Base-by-base conservation (phyloP, 2,797 vertebrate genomes). In the Neosilurus hyrtlii region DNA sequence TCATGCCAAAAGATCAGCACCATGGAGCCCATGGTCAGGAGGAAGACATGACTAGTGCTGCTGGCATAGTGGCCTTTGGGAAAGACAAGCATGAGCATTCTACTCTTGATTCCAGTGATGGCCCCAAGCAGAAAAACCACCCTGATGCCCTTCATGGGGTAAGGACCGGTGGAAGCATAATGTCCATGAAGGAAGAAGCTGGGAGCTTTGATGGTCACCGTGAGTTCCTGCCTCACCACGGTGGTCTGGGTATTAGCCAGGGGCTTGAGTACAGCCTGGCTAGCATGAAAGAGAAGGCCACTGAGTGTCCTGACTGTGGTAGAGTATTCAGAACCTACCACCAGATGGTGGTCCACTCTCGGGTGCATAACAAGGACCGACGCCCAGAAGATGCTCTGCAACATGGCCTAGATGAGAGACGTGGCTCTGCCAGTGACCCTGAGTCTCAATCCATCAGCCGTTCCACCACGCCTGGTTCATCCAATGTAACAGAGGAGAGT, bases 371-470 rank as follows among this genome's bases (percentile, higher is more conserved):
- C 92, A 96, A 97, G 91, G 97, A 98, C 86, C 95, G 96, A 83
- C 95, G 96, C 72, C 93, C 95, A 0, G 97, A 99, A 1, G 98
- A 99, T n/a, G 91, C 91, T 8, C 90, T 96, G 86, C 94, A 94
- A 82, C 94, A 93, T 79, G 92, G 91, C 83, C 92, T 97, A 2
- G 98, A 99, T 0, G 98, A 99, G 86, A 95, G 97, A 10, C 96
- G 97, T 0, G 98, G 97, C 59, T 99, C 98, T 14, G 97, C 97
- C 86, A 99, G 98, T 0, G 98, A 99, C 89, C 97, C 97, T 0
- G 98, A 99, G 90, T 99, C 97, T 84, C 98, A 99, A 91, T 99
- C 98, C n/a, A 96, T 99, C 90, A 99, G 98, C 93, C 95, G 98
- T 66, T 99, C 97, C 1, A 99, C 97, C 84, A 99, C 97, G 9